These are phyloP conservation scores for Cynopterus sphinx DNA, from an alignment of 2,797 vertebrate species.

Conservation along the genomic window DNA sequence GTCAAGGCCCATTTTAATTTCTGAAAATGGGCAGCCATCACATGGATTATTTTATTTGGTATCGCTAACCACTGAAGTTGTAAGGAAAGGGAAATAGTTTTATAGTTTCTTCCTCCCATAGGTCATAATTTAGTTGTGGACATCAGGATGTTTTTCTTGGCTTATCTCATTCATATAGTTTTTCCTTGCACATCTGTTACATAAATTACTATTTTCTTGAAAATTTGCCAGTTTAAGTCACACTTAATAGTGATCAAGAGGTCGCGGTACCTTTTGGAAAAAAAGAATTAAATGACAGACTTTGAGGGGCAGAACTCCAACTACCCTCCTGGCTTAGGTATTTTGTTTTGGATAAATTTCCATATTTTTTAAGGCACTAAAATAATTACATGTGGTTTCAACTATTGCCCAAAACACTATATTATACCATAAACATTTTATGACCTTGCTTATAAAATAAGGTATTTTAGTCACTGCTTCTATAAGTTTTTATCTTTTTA, in stretches of 20 bases:
- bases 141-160: conserved; percentile 88
- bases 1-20: conserved; percentile 65
- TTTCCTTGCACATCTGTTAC: conserved; percentile 85
- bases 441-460: conserved; percentile 73
- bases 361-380: not conserved
- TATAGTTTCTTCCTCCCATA: conserved; percentile 85
- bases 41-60: conserved; percentile 77
- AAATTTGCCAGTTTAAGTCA: conserved; percentile 80
- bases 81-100: conserved; percentile 84
- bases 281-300: conserved; percentile 22
- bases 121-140: conserved; percentile 83
- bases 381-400: conserved; percentile 45
- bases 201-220: conserved; percentile 83
- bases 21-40: conserved; percentile 63
- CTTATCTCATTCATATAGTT: conserved; percentile 84
- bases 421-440: conserved; percentile 68
- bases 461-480: conserved; percentile 77
- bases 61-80: conserved; percentile 80
- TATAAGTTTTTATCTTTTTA: conserved; percentile 76
- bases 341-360: conserved; percentile 31
- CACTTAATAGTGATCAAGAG: conserved; percentile 37
- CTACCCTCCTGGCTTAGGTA: not conserved
- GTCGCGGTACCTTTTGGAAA: not conserved
- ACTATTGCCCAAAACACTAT: conserved; percentile 28
- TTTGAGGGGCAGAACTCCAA: conserved; percentile 23